These are phyloP conservation scores for Stigmatopora argus DNA, from an alignment of 2,113 vertebrate species.

Conservation along the genomic window DNA sequence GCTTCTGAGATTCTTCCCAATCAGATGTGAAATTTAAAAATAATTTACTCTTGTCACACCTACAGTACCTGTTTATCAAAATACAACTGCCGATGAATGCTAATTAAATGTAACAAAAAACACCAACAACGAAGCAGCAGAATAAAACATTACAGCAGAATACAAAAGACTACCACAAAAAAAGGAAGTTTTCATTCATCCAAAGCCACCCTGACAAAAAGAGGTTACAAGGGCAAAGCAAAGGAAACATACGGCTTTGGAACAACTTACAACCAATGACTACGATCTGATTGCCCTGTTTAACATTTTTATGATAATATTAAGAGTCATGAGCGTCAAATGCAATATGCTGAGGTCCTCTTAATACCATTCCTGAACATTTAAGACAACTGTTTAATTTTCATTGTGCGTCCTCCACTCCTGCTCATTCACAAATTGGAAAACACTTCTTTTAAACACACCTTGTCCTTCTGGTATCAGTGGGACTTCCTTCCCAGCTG, in stretches of 20 bases:
- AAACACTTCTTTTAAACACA: slow-evolving; percentile 37
- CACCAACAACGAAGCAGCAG: too few species aligned
- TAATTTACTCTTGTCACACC: too few species aligned
- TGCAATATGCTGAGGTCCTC: background rate
- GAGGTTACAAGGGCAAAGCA: too few species aligned
- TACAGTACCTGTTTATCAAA: too few species aligned
- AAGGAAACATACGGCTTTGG: background rate
- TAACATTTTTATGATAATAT: background rate
- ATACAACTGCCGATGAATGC: too few species aligned
- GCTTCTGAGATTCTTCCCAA: background rate
- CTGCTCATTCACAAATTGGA: background rate
- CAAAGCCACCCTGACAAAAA: too few species aligned
- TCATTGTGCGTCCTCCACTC: background rate
- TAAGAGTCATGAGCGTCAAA: background rate
- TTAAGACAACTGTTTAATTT: background rate
- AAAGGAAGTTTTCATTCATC: too few species aligned
- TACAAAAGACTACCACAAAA: too few species aligned
- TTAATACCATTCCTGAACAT: background rate
- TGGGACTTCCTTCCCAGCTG: slow-evolving; percentile 82
- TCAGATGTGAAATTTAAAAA: too few species aligned
- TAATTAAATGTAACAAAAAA: too few species aligned
- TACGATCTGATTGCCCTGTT: background rate
- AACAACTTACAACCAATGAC: background rate
- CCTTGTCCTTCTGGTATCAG: slow-evolving; percentile 84
- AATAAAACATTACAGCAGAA: too few species aligned